Conservation (phyloP, 2,113 vertebrate genomes). For the Oncorhynchus clarkii region DNA sequence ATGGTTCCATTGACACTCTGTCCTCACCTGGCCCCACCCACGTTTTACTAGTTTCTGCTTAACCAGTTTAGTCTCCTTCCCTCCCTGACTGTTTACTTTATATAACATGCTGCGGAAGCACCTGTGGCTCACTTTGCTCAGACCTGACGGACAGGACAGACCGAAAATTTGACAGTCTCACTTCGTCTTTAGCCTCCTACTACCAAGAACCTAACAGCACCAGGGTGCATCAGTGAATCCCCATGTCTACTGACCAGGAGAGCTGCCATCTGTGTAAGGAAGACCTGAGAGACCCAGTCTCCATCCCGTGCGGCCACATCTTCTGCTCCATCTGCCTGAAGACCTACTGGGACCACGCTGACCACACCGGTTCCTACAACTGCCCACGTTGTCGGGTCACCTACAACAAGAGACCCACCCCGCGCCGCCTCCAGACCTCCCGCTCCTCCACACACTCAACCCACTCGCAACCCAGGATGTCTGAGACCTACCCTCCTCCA, state of each 20-base stretch:
- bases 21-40: conserved; percentile 63
- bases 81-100: conserved; percentile 64
- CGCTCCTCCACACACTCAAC: conserved; percentile 34
- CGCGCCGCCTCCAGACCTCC: conserved; percentile 59
- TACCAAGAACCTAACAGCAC: conserved; percentile 1
- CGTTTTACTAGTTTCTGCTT: conserved; percentile 76
- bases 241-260: conserved; percentile 72
- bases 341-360: conserved; percentile 79
- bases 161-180: neutral
- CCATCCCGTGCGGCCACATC: conserved; percentile 75
- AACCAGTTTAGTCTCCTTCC: conserved; percentile 77
- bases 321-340: conserved; percentile 77
- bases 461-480: conserved; percentile 36
- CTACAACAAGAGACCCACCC: conserved; percentile 76
- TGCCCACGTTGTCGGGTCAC: conserved; percentile 74
- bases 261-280: conserved; percentile 77
- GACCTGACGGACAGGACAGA: conserved; percentile 28
- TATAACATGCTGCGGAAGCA: conserved; percentile 57
- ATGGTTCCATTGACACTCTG: conserved; percentile 32
- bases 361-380: conserved; percentile 64
- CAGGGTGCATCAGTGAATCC: neutral
- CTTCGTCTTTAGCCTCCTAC: conserved; percentile 6
- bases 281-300: conserved; percentile 71
- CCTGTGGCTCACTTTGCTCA: conserved; percentile 63
- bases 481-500: conserved; percentile 62